phyloP scores from a whole-genome alignment of 2,888 invertebrate genomes.

The Cancer borealis region DNA sequence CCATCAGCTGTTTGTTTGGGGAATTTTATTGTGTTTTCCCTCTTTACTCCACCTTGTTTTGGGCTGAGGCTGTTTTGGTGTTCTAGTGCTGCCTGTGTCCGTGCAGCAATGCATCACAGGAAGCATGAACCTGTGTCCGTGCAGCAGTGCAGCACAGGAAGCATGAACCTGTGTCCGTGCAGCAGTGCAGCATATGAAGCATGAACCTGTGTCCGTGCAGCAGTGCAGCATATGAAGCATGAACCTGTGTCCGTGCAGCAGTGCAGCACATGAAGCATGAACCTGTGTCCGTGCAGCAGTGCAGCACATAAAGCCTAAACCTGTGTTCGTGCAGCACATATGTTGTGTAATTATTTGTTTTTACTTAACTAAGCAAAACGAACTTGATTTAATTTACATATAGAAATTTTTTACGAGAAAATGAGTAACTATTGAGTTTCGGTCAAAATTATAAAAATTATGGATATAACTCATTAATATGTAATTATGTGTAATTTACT shows the following conservation, averaged over 20 bases:
- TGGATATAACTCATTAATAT: not conserved
- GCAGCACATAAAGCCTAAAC: too few species aligned
- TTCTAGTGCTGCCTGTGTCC: not conserved
- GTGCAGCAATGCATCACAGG: not conserved
- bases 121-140: too few species aligned
- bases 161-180: too few species aligned
- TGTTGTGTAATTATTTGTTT: not conserved
- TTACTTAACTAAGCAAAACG: not conserved
- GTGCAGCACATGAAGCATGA: too few species aligned
- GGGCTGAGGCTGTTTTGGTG: not conserved
- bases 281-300: too few species aligned
- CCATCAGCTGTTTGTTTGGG: conserved; percentile 33
- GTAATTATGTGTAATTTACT: not conserved
- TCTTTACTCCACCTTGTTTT: conserved; percentile 6
- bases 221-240: too few species aligned
- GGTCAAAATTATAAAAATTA: too few species aligned
- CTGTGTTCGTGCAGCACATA: too few species aligned
- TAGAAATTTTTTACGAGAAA: not conserved
- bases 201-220: too few species aligned
- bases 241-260: too few species aligned
- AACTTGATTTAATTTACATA: not conserved
- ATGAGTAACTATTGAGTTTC: not conserved
- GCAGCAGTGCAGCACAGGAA: too few species aligned
- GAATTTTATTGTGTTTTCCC: conserved; percentile 23
- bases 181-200: too few species aligned